phyloP scores from a whole-genome alignment of 2,113 vertebrate genomes.

The Notarius quadriscutis region DNA sequence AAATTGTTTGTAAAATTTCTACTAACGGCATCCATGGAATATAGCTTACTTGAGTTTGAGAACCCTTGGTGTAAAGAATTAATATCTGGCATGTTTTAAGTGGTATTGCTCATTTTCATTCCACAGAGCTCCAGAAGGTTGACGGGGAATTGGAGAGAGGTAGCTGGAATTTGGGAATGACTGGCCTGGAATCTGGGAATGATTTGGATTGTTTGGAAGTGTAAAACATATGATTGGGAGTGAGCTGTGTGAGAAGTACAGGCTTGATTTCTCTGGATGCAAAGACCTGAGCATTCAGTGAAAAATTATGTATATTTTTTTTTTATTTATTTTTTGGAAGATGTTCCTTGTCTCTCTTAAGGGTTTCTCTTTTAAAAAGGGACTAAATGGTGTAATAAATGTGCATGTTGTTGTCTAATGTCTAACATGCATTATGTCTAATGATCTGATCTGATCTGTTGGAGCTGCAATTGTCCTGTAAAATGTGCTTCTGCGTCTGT shows the following conservation, averaged over 20 bases:
- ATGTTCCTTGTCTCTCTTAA: background rate
- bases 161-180: slow-evolving; percentile 60
- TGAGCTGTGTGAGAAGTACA: slow-evolving; percentile 15
- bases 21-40: background rate
- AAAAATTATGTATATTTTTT: no score
- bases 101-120: slow-evolving; percentile 53
- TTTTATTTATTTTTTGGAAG: background rate
- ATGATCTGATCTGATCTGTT: background rate
- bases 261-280: background rate
- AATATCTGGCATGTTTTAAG: background rate
- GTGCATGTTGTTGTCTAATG: slow-evolving; percentile 7
- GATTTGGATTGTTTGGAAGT: slow-evolving; percentile 17
- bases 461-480: background rate
- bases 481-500: background rate
- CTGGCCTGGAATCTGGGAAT: slow-evolving; percentile 52
- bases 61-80: background rate
- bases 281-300: background rate
- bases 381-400: slow-evolving; percentile 29
- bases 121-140: slow-evolving; percentile 75
- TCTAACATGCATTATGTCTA: background rate
- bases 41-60: background rate
- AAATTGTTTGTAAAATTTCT: background rate
- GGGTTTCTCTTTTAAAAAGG: background rate
- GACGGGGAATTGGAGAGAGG: slow-evolving; percentile 80
- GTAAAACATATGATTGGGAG: slow-evolving; percentile 6